These are phyloP conservation scores for Mus spretus DNA, from an alignment of 2,797 vertebrate species.

Conservation along the genomic window DNA sequence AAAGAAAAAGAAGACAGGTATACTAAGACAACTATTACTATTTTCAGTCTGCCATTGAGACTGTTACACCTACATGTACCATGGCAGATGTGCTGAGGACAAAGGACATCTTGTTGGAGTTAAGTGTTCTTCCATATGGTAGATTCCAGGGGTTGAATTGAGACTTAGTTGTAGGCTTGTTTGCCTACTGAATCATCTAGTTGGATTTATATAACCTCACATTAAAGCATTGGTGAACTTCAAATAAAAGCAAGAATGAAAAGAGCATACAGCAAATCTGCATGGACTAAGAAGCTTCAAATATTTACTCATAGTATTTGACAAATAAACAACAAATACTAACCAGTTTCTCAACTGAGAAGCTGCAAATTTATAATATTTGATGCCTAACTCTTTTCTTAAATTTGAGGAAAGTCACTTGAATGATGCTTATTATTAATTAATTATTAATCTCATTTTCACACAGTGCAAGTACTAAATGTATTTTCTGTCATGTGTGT, in stretches of 20 bases:
- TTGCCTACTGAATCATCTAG: neutral
- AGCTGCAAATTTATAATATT: neutral
- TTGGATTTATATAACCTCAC: neutral
- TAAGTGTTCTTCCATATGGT: neutral
- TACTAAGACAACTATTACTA: neutral
- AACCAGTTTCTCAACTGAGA: neutral
- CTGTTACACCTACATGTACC: neutral
- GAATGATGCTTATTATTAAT: neutral
- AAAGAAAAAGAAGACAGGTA: neutral
- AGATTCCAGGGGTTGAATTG: neutral
- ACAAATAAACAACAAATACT: neutral
- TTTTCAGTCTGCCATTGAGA: neutral
- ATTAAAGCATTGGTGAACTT: neutral
- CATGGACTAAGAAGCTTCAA: neutral
- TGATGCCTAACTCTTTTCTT: neutral
- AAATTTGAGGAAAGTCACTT: neutral
- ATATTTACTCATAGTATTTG: neutral
- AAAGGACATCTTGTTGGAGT: neutral
- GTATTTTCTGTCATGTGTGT: neutral
- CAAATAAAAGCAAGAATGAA: neutral
- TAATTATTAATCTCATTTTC: neutral
- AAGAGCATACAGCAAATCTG: neutral
- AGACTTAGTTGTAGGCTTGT: no score
- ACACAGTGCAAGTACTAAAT: neutral
- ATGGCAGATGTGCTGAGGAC: no score